phyloP scores from a whole-genome alignment of 2,113 vertebrate species.

The Seriola aureovittata region DNA sequence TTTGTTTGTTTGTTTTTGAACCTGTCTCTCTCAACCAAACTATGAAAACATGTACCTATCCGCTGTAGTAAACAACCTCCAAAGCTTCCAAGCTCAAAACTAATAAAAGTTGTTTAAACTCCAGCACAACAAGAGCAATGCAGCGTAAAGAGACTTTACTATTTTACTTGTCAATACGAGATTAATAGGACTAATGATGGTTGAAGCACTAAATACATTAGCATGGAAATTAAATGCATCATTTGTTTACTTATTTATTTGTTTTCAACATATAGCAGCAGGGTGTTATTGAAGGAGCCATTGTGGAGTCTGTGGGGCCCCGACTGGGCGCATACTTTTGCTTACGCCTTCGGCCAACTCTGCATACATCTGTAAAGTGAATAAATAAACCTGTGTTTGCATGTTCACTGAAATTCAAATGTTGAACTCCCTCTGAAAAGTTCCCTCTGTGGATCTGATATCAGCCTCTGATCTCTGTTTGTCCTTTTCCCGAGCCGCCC shows the following conservation, averaged over 20 bases:
- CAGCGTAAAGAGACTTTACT: too few species aligned
- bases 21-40: too few species aligned
- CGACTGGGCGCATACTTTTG: neutral
- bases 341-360: too few species aligned
- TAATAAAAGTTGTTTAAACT: too few species aligned
- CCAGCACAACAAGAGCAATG: too few species aligned
- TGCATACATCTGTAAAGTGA: conserved; percentile 9
- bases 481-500: conserved; percentile 26
- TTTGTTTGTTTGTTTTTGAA: too few species aligned
- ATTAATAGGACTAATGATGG: neutral
- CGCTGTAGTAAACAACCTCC: too few species aligned
- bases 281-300: neutral
- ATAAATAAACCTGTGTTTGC: conserved; percentile 24
- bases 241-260: neutral
- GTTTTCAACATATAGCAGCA: neutral
- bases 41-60: too few species aligned
- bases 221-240: neutral
- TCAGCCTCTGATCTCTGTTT: conserved; percentile 39
- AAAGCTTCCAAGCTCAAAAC: too few species aligned
- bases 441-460: conserved; percentile 22
- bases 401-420: conserved; percentile 39
- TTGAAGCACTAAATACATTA: neutral
- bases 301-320: neutral
- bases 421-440: conserved; percentile 13
- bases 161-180: too few species aligned